Conservation (phyloP, 1,140 invertebrate species). For the Myzus persicae region DNA sequence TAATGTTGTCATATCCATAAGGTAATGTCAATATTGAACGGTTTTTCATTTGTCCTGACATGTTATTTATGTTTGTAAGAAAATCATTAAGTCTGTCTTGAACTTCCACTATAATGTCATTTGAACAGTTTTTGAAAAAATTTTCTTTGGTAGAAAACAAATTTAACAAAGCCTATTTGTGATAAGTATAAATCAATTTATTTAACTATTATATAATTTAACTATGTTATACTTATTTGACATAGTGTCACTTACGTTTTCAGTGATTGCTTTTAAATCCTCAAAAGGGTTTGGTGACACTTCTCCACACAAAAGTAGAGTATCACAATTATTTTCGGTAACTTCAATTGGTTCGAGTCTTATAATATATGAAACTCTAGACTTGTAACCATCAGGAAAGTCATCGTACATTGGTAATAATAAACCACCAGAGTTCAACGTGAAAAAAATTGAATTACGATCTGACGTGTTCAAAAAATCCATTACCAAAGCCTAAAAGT, state of each 20-base stretch:
- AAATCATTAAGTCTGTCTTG: conserved; percentile 26
- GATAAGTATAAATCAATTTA: background rate
- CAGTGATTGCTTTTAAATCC: conserved; percentile 78
- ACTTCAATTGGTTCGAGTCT: conserved; percentile 65
- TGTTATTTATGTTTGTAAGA: background rate
- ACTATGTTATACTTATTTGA: background rate
- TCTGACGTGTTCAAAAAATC: background rate
- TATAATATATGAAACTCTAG: conserved; percentile 61
- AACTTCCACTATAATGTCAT: conserved; percentile 40
- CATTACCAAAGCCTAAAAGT: background rate
- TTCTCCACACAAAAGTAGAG: conserved; percentile 78
- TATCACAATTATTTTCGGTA: conserved; percentile 61
- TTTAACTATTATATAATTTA: too few species aligned
- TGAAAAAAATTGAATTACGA: background rate
- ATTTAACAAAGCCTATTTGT: background rate
- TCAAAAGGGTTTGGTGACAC: conserved; percentile 80
- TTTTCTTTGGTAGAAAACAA: conserved; percentile 20
- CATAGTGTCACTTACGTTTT: conserved; percentile 70
- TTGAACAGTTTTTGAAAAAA: background rate
- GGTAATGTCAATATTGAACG: conserved; percentile 19
- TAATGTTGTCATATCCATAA: conserved; percentile 16
- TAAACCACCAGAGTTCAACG: background rate
- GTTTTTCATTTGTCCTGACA: conserved; percentile 22
- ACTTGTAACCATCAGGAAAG: conserved; percentile 15
- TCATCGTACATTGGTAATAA: background rate